Percentiles rank a stretch among this genome's conserved stretches.
Evolutionary conservation across 2,888 invertebrate species (phyloP).

Genomic region (Altica lythri): DNA sequence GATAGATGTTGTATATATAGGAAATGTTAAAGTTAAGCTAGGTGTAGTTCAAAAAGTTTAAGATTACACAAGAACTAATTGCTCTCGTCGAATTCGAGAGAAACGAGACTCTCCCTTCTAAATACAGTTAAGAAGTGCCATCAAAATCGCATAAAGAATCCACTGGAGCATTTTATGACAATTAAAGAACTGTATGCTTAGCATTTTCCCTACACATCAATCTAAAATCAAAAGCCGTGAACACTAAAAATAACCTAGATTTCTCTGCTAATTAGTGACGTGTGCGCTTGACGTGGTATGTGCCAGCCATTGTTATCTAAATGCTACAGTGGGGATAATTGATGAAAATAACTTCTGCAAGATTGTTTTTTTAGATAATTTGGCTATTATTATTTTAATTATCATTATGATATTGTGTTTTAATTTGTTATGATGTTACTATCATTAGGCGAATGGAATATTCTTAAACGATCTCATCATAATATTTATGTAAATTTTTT

Average conservation of each 20-base stretch:
- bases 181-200: conserved; percentile 40
- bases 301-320: conserved; percentile 46
- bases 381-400: conserved; percentile 31
- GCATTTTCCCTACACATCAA: conserved; percentile 45
- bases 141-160: conserved; percentile 44
- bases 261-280: conserved; percentile 53
- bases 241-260: conserved; percentile 51
- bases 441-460: too few relatives aligned
- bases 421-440: conserved; percentile 12
- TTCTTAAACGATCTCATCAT: too few relatives aligned
- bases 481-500: too few relatives aligned
- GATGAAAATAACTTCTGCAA: conserved; percentile 43
- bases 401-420: conserved; percentile 20
- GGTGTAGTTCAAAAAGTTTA: too few relatives aligned
- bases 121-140: conserved; percentile 36
- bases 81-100: too few relatives aligned
- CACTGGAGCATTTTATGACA: conserved; percentile 43
- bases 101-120: conserved; percentile 18
- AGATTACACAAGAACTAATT: not conserved
- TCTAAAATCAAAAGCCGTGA: conserved; percentile 46
- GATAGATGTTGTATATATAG: too few relatives aligned
- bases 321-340: conserved; percentile 43
- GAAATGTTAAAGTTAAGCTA: too few relatives aligned
- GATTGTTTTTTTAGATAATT: conserved; percentile 40
- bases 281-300: conserved; percentile 48